Evolutionary conservation across 2,888 invertebrate genomes (phyloP).

Genomic region (Panopea generosa): DNA sequence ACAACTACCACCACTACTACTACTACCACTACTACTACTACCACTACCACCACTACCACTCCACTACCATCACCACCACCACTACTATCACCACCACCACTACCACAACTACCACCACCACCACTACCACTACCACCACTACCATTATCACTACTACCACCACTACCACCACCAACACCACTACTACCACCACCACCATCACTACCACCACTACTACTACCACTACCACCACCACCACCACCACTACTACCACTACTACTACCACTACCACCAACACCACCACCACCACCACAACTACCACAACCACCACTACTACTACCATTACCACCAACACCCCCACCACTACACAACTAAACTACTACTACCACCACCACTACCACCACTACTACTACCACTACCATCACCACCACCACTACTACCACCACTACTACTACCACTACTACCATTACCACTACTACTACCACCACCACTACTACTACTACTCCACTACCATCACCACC

Average conservation of each 20-base stretch:
- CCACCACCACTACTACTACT: no score
- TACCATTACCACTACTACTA: no score
- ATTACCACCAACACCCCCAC: no score
- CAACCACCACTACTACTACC: no score
- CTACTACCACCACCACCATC: no score
- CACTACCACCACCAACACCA: no score
- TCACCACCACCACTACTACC: not conserved
- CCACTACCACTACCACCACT: not conserved
- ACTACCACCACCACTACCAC: constrained; percentile 2
- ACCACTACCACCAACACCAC: no score
- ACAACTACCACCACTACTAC: not conserved
- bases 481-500: no score
- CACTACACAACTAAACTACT: no score
- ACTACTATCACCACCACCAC: constrained; percentile 7
- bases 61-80: no score
- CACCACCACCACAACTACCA: no score
- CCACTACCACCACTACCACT: constrained; percentile 1
- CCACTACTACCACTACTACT: not conserved
- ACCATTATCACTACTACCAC: not conserved
- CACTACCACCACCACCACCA: constrained; percentile 5
- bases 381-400: not conserved
- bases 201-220: not conserved
- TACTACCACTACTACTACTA: not conserved
- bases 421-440: constrained; percentile 3
- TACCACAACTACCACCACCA: not conserved